These are phyloP conservation scores for Emydocephalus ijimae DNA, from an alignment of 2,113 vertebrate genomes.

Conservation along the genomic window DNA sequence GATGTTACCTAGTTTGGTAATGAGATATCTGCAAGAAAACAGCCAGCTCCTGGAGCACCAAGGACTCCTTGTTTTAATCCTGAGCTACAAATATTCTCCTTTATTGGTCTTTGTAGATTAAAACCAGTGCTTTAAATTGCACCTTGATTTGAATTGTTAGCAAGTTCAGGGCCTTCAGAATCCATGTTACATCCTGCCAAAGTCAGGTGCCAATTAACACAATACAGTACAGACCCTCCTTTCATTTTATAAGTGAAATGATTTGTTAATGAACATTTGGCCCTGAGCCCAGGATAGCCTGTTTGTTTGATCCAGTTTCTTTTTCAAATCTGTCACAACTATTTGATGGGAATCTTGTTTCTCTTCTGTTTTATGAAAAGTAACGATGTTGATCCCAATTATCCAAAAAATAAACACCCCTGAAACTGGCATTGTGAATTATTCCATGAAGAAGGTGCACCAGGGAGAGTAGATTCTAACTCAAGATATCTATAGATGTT, in stretches of 20 bases:
- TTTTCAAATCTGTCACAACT: not conserved
- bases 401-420: not conserved
- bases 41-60: too few relatives aligned
- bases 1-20: too few relatives aligned
- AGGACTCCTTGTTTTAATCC: too few relatives aligned
- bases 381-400: not conserved
- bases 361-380: not conserved
- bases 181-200: not conserved
- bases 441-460: not conserved
- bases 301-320: not conserved
- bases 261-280: not conserved
- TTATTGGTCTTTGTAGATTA: not conserved
- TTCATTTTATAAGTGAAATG: not conserved
- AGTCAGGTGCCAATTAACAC: not conserved
- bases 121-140: not conserved
- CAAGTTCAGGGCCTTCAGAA: not conserved
- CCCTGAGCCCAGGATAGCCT: not conserved
- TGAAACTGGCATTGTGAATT: not conserved
- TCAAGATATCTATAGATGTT: not conserved
- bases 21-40: too few relatives aligned
- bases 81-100: too few relatives aligned
- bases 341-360: not conserved
- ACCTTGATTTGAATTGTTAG: not conserved
- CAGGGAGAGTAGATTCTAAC: not conserved
- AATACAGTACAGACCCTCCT: not conserved